phyloP scores from a whole-genome alignment of 2,113 vertebrate species.

The Glaucidium brasilianum region DNA sequence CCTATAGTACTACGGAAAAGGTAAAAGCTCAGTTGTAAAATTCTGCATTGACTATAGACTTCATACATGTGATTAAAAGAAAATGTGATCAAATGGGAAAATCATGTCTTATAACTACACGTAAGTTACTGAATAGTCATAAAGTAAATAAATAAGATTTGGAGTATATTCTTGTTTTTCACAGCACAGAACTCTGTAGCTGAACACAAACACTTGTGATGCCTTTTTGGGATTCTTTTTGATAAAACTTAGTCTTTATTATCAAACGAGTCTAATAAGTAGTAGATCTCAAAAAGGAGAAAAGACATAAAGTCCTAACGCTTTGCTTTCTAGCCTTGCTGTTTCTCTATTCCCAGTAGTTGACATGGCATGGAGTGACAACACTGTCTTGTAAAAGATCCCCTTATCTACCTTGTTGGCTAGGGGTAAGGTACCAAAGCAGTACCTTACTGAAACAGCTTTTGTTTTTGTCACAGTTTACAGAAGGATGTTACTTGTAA shows the following conservation, averaged over 20 bases:
- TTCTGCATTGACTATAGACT: neutral
- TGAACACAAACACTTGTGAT: neutral
- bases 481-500: neutral
- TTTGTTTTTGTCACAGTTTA: neutral
- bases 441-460: neutral
- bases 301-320: neutral
- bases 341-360: neutral
- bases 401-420: neutral
- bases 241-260: neutral
- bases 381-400: constrained; percentile 3
- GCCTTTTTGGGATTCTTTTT: neutral
- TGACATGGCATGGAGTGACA: neutral
- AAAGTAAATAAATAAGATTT: neutral
- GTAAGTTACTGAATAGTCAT: neutral
- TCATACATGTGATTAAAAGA: neutral
- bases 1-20: neutral
- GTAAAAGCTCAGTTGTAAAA: neutral
- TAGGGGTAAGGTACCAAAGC: neutral
- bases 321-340: neutral
- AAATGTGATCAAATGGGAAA: neutral
- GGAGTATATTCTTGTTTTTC: neutral
- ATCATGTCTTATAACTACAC: neutral
- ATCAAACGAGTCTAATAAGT: neutral
- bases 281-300: neutral
- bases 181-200: neutral